Conservation (phyloP, 2,888 invertebrate genomes). For the Liopterus haemorrhoidalis region DNA sequence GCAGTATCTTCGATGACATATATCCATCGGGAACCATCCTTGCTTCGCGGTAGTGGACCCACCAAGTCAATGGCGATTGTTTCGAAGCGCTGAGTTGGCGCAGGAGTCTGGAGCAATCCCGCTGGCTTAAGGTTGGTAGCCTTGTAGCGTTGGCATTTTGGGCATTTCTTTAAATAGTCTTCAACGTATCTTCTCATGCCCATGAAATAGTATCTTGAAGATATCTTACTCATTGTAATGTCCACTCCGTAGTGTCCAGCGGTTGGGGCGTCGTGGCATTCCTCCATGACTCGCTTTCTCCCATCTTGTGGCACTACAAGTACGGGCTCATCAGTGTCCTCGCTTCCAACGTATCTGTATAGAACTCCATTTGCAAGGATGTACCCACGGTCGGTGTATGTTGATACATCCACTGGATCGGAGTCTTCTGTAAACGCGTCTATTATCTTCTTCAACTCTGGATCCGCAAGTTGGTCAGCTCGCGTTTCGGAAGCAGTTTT, state of each 20-base stretch:
- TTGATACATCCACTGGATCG: conserved; percentile 1
- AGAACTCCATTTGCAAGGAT: conserved; percentile 20
- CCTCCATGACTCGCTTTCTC: conserved; percentile 22
- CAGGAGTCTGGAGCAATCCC: conserved; percentile 21
- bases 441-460: conserved; percentile 19
- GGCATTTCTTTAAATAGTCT: conserved; percentile 18
- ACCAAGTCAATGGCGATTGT: too few relatives aligned
- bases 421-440: conserved; percentile 13
- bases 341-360: conserved; percentile 14
- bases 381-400: conserved; percentile 16
- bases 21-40: background rate
- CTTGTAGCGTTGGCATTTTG: conserved; percentile 24
- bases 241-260: conserved; percentile 30
- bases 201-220: conserved; percentile 19
- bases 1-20: conserved; percentile 18
- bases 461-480: conserved; percentile 22
- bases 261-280: conserved; percentile 43
- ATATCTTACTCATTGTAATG: conserved; percentile 9
- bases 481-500: background rate
- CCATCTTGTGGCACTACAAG: conserved; percentile 27
- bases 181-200: conserved; percentile 17
- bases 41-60: too few relatives aligned
- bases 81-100: too few relatives aligned
- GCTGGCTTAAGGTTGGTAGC: conserved; percentile 15
- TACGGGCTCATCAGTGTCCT: conserved; percentile 24